Evolutionary conservation across 1,140 invertebrate species (phyloP).

Genomic region (Idris sp.): DNA sequence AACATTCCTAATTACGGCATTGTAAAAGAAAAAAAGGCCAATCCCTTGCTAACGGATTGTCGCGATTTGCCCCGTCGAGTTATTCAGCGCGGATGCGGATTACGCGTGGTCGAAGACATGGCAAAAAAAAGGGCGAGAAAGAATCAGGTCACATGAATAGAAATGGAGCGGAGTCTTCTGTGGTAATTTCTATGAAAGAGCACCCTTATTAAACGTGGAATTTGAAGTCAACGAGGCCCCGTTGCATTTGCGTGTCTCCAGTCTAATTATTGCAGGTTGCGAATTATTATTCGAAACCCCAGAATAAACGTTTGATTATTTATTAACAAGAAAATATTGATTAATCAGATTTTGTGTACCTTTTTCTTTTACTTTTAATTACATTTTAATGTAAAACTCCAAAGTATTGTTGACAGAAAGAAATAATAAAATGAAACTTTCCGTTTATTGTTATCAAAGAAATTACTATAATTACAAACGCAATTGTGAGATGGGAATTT

Average conservation of each 20-base stretch:
- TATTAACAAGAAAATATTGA: too few relatives aligned
- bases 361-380: too few relatives aligned
- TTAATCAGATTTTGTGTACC: too few relatives aligned
- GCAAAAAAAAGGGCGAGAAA: neutral
- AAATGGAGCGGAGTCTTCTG: constrained; percentile 32
- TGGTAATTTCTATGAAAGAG: constrained; percentile 3
- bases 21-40: constrained; percentile 34
- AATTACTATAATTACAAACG: too few relatives aligned
- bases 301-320: too few relatives aligned
- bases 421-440: too few relatives aligned
- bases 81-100: constrained; percentile 43
- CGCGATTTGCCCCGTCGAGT: constrained; percentile 26
- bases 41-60: constrained; percentile 24
- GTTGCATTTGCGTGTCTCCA: neutral
- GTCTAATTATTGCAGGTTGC: constrained; percentile 9
- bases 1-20: constrained; percentile 60
- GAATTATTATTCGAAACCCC: constrained; percentile 3
- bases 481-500: too few relatives aligned
- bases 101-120: constrained; percentile 24
- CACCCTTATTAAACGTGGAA: constrained; percentile 23
- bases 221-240: neutral
- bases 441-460: too few relatives aligned
- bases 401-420: too few relatives aligned
- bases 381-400: too few relatives aligned
- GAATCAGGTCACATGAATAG: constrained; percentile 20